These are phyloP conservation scores for Bombus terrestris DNA, from an alignment of 1,140 invertebrate genomes.

Conservation along the genomic window DNA sequence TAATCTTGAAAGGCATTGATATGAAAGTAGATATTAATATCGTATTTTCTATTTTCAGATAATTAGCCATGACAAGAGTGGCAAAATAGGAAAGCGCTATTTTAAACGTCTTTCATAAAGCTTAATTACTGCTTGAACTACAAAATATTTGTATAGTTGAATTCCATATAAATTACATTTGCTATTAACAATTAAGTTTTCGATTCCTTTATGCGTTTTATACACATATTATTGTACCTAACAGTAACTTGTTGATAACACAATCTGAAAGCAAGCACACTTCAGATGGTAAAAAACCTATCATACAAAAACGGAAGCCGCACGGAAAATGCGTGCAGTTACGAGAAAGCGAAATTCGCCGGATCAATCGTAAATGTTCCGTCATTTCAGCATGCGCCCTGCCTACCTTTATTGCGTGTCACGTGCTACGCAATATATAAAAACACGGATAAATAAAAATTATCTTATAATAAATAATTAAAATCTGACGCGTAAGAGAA, in stretches of 20 bases:
- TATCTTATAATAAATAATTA: constrained; percentile 8
- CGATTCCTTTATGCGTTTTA: not conserved
- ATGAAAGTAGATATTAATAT: not conserved
- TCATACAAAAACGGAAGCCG: not conserved
- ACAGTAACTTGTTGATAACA: not conserved
- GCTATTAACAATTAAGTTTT: constrained; percentile 23
- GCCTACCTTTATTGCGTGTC: constrained; percentile 31
- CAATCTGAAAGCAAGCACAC: not conserved
- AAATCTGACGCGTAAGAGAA: not conserved
- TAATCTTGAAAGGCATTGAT: not conserved
- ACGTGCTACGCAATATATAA: not conserved
- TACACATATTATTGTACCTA: not conserved
- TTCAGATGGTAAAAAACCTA: not conserved
- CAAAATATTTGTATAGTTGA: constrained; percentile 35
- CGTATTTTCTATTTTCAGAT: constrained; percentile 70
- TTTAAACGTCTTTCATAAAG: constrained; percentile 66
- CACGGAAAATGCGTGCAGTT: not conserved
- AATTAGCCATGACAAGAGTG: constrained; percentile 73
- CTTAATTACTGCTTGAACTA: constrained; percentile 19
- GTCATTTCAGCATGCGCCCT: constrained; percentile 27
- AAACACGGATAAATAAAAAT: constrained; percentile 11
- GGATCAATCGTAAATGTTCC: constrained; percentile 35
- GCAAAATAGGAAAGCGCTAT: constrained; percentile 73
- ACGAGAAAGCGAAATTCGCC: not conserved
- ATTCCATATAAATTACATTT: constrained; percentile 21